These are phyloP conservation scores for Tipula lateralis DNA, from an alignment of 2,888 invertebrate species.

Conservation along the genomic window DNA sequence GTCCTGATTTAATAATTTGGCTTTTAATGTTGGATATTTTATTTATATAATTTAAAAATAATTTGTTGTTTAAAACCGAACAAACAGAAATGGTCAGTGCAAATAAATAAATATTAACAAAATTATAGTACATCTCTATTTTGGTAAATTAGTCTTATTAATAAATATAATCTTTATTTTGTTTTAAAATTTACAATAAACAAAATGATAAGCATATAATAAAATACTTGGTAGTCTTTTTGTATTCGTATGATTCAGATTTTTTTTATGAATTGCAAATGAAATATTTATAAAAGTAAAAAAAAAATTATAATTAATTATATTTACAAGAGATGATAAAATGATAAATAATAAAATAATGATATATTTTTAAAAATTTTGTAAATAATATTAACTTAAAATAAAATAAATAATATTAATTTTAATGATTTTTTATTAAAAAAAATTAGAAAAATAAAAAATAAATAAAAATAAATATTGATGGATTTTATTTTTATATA, in stretches of 20 bases:
- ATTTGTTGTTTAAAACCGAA: not conserved
- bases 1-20: not conserved
- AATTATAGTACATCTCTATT: not conserved
- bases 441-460: not conserved
- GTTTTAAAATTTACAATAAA: not conserved
- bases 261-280: not conserved
- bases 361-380: not conserved
- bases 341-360: not conserved
- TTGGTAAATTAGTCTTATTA: not conserved
- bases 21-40: not conserved
- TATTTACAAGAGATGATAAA: not conserved
- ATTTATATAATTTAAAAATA: not conserved
- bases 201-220: not conserved
- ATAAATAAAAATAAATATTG: not conserved
- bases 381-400: not conserved
- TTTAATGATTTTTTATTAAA: not conserved
- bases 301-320: not conserved
- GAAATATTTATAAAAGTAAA: not conserved
- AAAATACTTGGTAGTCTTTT: not conserved
- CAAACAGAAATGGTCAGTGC: not conserved
- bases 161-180: not conserved
- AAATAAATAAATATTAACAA: not conserved
- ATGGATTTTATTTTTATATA: too few relatives aligned
- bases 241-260: not conserved
- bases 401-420: not conserved